Evolutionary conservation across 1,140 invertebrate species (phyloP).

Genomic region (Temnothorax curvispinosus): DNA sequence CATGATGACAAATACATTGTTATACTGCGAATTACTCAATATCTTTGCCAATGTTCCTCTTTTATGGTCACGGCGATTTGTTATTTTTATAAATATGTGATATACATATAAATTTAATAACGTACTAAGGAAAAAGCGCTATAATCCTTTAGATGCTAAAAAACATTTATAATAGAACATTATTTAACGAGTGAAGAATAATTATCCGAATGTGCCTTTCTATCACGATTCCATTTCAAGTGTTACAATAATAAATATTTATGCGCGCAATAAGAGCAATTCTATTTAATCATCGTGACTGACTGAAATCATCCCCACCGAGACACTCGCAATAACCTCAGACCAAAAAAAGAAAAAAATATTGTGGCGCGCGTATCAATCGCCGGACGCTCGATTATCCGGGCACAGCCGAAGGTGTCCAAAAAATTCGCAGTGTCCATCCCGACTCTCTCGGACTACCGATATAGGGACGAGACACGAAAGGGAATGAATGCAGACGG

Average conservation of each 20-base stretch:
- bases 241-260: neutral
- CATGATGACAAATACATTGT: constrained; percentile 4
- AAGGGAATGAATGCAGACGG: constrained; percentile 76
- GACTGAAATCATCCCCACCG: neutral
- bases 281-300: neutral
- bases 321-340: constrained; percentile 33
- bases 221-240: neutral
- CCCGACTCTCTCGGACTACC: constrained; percentile 60
- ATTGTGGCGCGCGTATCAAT: constrained; percentile 59
- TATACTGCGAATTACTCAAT: neutral
- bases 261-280: neutral
- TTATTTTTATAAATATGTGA: neutral
- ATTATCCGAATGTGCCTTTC: neutral
- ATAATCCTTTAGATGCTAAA: neutral
- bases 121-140: neutral
- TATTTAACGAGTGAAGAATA: neutral
- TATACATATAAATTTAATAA: neutral
- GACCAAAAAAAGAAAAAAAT: constrained; percentile 17
- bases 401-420: constrained; percentile 70
- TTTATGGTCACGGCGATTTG: neutral
- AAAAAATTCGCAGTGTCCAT: constrained; percentile 78
- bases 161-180: neutral
- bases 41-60: neutral
- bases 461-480: constrained; percentile 71
- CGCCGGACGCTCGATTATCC: constrained; percentile 50